phyloP scores from a whole-genome alignment of 2,888 invertebrate genomes.

The Hypomecis atomaria region DNA sequence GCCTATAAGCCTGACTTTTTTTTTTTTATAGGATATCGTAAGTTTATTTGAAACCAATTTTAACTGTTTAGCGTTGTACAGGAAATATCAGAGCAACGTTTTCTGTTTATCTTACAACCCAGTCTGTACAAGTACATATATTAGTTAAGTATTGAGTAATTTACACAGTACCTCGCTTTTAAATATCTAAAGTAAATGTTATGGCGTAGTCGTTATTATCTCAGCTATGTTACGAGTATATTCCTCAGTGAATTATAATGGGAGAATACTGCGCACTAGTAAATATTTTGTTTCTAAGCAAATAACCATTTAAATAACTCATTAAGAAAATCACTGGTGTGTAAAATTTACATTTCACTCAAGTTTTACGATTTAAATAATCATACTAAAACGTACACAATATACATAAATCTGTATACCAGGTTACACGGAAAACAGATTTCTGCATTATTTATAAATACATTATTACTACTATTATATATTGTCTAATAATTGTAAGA shows the following conservation, averaged over 20 bases:
- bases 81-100: no score
- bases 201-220: background rate
- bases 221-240: background rate
- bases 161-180: background rate
- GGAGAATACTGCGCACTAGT: slow-evolving; percentile 7
- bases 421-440: background rate
- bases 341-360: slow-evolving; percentile 3
- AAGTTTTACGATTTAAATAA: slow-evolving; percentile 2
- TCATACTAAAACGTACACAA: background rate
- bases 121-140: no score
- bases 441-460: no score
- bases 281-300: slow-evolving; percentile 16
- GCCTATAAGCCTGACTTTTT: no score
- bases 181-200: background rate
- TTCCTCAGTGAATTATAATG: background rate
- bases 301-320: slow-evolving; percentile 19
- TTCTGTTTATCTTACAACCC: no score
- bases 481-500: no score
- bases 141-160: no score
- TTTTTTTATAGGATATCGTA: no score
- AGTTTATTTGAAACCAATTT: no score
- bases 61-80: no score
- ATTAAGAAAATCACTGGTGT: slow-evolving; percentile 9
- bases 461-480: no score
- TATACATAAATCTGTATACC: background rate